phyloP scores from a whole-genome alignment of 2,888 invertebrate species.

The Dynastes tityus region DNA sequence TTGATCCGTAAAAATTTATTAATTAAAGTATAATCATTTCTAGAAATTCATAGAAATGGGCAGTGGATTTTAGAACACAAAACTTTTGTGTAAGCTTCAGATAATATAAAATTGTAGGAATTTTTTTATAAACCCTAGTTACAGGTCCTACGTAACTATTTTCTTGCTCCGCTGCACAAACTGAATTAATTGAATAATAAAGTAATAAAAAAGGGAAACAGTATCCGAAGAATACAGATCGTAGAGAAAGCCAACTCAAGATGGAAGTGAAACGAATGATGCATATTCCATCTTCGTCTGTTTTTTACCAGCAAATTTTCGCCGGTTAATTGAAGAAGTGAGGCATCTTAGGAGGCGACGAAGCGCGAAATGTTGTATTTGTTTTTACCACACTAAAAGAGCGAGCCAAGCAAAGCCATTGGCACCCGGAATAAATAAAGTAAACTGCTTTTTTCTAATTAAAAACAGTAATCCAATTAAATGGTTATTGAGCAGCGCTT shows the following conservation, averaged over 20 bases:
- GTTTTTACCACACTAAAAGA: conserved; percentile 28
- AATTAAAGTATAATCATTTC: no score
- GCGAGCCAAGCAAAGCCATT: background rate
- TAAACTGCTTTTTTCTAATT: conserved; percentile 31
- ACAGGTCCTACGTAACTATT: background rate
- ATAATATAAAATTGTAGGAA: background rate
- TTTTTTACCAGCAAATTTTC: conserved; percentile 14
- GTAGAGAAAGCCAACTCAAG: conserved; percentile 1
- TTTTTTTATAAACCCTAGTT: background rate
- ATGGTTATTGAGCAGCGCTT: conserved; percentile 49
- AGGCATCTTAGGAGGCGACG: conserved; percentile 30
- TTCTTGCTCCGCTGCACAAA: conserved; percentile 7
- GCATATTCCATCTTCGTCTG: conserved; percentile 8
- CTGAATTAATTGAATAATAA: conserved; percentile 22
- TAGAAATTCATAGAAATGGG: no score
- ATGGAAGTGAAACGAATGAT: conserved; percentile 16
- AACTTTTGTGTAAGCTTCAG: no score
- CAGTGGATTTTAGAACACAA: no score
- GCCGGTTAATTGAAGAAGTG: conserved; percentile 40
- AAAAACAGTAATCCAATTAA: conserved; percentile 51
- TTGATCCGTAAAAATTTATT: no score
- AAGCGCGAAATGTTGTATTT: conserved; percentile 44
- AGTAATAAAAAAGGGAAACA: background rate
- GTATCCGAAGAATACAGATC: background rate
- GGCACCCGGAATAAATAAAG: conserved; percentile 20